Percentiles rank a stretch among this genome's conserved stretches.
phyloP scores from a whole-genome alignment of 1,140 invertebrate genomes.

The Eumeta japonica region DNA sequence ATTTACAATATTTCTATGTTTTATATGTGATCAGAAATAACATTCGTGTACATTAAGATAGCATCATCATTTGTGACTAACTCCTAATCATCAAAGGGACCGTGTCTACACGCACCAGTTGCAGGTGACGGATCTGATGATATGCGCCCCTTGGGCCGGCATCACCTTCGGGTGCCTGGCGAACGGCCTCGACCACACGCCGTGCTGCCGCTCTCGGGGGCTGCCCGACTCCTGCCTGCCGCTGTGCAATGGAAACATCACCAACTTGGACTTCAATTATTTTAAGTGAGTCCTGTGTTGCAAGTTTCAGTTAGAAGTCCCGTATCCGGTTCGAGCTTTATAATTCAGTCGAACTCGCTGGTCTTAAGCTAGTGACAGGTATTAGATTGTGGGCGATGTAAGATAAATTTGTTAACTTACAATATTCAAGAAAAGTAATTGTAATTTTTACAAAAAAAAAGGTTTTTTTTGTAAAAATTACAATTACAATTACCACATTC shows the following conservation, averaged over 20 bases:
- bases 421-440: too few relatives aligned
- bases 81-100: constrained; percentile 27
- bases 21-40: too few relatives aligned
- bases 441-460: too few relatives aligned
- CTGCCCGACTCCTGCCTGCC: constrained; percentile 72
- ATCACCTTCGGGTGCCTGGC: constrained; percentile 77
- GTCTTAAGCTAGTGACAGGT: too few relatives aligned
- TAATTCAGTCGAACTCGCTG: too few relatives aligned
- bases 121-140: constrained; percentile 72
- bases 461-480: not conserved
- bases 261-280: constrained; percentile 73
- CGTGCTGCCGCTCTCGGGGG: constrained; percentile 73
- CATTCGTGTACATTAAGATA: not conserved
- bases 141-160: constrained; percentile 80
- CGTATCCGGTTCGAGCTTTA: not conserved
- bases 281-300: constrained; percentile 66
- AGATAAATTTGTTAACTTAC: not conserved
- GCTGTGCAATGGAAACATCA: constrained; percentile 76
- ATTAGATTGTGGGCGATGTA: too few relatives aligned
- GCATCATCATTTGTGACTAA: constrained; percentile 31
- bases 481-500: not conserved
- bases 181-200: constrained; percentile 77
- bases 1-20: too few relatives aligned
- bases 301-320: constrained; percentile 4
- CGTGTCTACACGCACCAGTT: constrained; percentile 37